phyloP scores from a whole-genome alignment of 2,888 invertebrate species.

The Hypsopygia costalis region DNA sequence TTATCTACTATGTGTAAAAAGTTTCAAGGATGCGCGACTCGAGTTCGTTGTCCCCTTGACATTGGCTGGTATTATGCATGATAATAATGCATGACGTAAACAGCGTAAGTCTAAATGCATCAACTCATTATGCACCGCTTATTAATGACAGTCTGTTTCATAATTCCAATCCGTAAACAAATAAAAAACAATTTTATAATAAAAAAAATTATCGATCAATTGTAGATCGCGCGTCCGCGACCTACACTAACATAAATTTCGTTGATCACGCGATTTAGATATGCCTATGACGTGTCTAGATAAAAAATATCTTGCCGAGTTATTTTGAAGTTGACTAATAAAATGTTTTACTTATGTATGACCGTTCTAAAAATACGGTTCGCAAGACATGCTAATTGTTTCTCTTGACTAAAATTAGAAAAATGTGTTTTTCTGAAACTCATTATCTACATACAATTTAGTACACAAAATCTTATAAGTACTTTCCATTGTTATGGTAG shows the following conservation, averaged over 20 bases:
- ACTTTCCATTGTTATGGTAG: too few relatives aligned
- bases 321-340: too few relatives aligned
- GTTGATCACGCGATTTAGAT: background rate
- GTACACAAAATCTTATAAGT: too few relatives aligned
- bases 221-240: background rate
- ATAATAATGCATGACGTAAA: constrained; percentile 52
- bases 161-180: constrained; percentile 10
- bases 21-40: constrained; percentile 59
- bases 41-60: constrained; percentile 68
- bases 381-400: too few relatives aligned
- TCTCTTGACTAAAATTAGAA: too few relatives aligned
- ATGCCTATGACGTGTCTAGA: background rate
- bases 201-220: background rate
- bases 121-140: constrained; percentile 20
- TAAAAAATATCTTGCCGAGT: background rate
- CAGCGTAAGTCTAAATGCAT: constrained; percentile 21
- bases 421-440: too few relatives aligned
- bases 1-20: constrained; percentile 56
- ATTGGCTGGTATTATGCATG: constrained; percentile 51
- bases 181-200: constrained; percentile 3
- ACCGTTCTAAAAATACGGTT: too few relatives aligned
- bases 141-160: constrained; percentile 19
- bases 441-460: too few relatives aligned
- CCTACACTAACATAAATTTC: constrained; percentile 9
- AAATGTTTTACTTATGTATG: too few relatives aligned